These are phyloP conservation scores for Mobula hypostoma DNA, from an alignment of 2,113 vertebrate genomes.

Conservation along the genomic window DNA sequence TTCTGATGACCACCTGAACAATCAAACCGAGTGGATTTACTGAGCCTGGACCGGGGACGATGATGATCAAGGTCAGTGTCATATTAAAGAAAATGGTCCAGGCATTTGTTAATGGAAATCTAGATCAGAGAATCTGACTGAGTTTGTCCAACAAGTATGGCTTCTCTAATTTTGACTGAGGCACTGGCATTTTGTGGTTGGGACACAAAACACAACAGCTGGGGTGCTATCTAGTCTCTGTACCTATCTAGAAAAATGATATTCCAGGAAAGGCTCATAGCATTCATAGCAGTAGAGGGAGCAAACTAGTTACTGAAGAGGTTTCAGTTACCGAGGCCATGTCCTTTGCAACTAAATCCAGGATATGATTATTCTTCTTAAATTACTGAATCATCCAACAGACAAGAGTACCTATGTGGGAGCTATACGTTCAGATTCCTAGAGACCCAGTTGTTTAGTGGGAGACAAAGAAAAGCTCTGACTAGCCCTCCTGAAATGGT, in stretches of 20 bases:
- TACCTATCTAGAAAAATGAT: neutral
- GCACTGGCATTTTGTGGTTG: neutral
- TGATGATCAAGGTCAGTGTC: neutral
- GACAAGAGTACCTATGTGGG: neutral
- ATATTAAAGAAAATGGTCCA: neutral
- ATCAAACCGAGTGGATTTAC: neutral
- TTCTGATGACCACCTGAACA: neutral
- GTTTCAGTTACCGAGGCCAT: neutral
- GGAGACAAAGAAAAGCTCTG: neutral
- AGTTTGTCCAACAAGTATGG: neutral
- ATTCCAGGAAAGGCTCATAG: neutral
- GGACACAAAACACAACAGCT: neutral
- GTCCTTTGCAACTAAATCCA: neutral
- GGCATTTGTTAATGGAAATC: neutral
- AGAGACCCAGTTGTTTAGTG: too few species aligned
- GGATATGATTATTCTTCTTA: neutral
- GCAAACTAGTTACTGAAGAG: neutral
- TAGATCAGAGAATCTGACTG: neutral
- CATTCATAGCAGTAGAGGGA: neutral
- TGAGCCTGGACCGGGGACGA: neutral
- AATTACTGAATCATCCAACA: neutral
- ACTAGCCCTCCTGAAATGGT: neutral
- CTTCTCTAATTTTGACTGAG: neutral
- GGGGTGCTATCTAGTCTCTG: neutral
- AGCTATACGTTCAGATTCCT: too few species aligned